Conservation (phyloP, 2,888 invertebrate species). For the Apodemia hepburni region DNA sequence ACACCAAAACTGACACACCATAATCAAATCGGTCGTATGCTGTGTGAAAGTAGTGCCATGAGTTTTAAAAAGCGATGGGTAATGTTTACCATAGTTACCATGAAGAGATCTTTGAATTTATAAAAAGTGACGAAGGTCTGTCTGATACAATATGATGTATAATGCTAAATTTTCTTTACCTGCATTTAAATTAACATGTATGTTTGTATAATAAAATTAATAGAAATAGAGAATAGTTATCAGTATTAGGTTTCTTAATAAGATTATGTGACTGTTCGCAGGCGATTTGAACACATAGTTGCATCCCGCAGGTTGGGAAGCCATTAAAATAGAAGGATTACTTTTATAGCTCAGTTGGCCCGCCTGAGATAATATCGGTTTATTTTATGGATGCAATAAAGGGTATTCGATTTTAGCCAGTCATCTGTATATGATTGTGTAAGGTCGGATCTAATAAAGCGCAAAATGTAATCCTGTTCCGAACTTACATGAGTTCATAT, state of each 20-base stretch:
- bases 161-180: no score
- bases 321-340: slow-evolving; percentile 77
- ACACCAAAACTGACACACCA: no score
- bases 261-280: slow-evolving; percentile 21
- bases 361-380: slow-evolving; percentile 76
- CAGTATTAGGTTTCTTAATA: slow-evolving; percentile 12
- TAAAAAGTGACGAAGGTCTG: no score
- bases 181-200: no score
- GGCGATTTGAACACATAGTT: slow-evolving; percentile 26
- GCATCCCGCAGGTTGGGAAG: slow-evolving; percentile 64
- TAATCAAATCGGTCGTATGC: no score
- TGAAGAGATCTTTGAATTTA: no score
- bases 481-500: slow-evolving; percentile 14
- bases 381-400: slow-evolving; percentile 76
- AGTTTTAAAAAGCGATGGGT: no score
- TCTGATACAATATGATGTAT: no score
- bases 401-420: slow-evolving; percentile 74
- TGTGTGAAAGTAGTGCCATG: no score
- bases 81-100: no score
- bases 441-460: slow-evolving; percentile 44
- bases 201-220: background rate
- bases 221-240: background rate
- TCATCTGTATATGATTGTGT: slow-evolving; percentile 69
- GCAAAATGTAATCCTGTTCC: slow-evolving; percentile 21
- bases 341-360: slow-evolving; percentile 71